Percentiles rank a stretch among this genome's conserved stretches.
These are phyloP conservation scores for Conger conger DNA, from an alignment of 2,113 vertebrate species.

Conservation along the genomic window DNA sequence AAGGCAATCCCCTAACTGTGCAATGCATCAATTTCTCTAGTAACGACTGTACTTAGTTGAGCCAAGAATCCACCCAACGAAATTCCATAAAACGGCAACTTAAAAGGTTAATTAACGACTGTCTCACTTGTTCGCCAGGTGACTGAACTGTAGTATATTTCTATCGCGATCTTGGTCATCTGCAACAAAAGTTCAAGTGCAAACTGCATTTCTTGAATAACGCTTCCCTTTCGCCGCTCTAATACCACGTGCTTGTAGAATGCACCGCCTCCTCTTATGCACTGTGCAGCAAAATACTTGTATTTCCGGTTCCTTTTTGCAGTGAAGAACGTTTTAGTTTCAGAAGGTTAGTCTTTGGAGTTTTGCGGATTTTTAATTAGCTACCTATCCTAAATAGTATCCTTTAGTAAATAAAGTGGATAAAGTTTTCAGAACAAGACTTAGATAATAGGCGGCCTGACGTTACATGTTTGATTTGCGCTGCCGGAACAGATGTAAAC, in stretches of 20 bases:
- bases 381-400: not conserved
- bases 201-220: not conserved
- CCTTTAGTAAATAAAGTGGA: not conserved
- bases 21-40: not conserved
- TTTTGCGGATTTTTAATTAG: not conserved
- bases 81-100: not conserved
- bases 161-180: not conserved
- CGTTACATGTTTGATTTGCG: not conserved
- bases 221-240: not conserved
- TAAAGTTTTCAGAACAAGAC: not conserved
- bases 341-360: slow-evolving; percentile 51
- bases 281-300: not conserved
- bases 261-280: not conserved
- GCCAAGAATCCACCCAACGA: not conserved
- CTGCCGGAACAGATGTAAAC: not conserved
- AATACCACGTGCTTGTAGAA: not conserved
- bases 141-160: not conserved
- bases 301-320: slow-evolving; percentile 53
- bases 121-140: not conserved
- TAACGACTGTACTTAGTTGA: not conserved
- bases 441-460: not conserved
- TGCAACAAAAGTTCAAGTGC: not conserved
- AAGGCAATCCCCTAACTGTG: not conserved
- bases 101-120: not conserved
- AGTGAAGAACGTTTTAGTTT: slow-evolving; percentile 45